Percentiles rank a stretch among this genome's conserved stretches.
phyloP scores from a whole-genome alignment of 2,888 invertebrate species.

The Tiphia femorata region DNA sequence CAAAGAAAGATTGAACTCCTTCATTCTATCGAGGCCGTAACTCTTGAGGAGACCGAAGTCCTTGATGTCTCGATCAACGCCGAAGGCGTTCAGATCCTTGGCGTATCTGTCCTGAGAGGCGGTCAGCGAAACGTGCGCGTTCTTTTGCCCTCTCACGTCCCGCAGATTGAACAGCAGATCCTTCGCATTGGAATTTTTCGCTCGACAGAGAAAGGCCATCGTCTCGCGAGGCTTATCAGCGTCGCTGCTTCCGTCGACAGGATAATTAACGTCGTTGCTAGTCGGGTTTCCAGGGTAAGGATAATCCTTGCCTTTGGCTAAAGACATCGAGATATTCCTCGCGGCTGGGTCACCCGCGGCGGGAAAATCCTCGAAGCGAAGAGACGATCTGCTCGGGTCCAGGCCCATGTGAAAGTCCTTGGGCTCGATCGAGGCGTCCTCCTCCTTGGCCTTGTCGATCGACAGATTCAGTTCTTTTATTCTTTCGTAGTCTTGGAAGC shows the following conservation, averaged over 20 bases:
- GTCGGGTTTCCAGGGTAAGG: constrained; percentile 33
- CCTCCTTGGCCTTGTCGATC: constrained; percentile 43
- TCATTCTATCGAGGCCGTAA: constrained; percentile 55
- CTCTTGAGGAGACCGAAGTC: constrained; percentile 55
- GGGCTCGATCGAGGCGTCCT: constrained; percentile 20
- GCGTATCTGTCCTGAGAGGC: constrained; percentile 42
- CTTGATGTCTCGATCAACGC: constrained; percentile 53
- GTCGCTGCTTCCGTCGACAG: constrained; percentile 41
- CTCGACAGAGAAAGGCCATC: constrained; percentile 41
- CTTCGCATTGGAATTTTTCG: constrained; percentile 47
- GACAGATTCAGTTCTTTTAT: constrained; percentile 52
- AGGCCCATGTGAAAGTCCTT: constrained; percentile 43
- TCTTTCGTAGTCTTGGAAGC: constrained; percentile 55
- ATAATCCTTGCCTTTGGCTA: constrained; percentile 51
- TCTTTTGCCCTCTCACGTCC: constrained; percentile 43
- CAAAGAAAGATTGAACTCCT: constrained; percentile 55
- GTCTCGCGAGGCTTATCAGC: constrained; percentile 42
- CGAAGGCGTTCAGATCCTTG: constrained; percentile 51
- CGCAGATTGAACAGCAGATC: constrained; percentile 51
- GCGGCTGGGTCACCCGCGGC: constrained; percentile 32
- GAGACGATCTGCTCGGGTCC: constrained; percentile 21
- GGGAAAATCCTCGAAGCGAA: constrained; percentile 44
- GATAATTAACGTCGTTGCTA: constrained; percentile 40
- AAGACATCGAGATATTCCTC: constrained; percentile 40
- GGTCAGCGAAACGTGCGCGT: constrained; percentile 27